Evolutionary conservation across 2,113 vertebrate species (phyloP).

Genomic region (Sapajus apella): DNA sequence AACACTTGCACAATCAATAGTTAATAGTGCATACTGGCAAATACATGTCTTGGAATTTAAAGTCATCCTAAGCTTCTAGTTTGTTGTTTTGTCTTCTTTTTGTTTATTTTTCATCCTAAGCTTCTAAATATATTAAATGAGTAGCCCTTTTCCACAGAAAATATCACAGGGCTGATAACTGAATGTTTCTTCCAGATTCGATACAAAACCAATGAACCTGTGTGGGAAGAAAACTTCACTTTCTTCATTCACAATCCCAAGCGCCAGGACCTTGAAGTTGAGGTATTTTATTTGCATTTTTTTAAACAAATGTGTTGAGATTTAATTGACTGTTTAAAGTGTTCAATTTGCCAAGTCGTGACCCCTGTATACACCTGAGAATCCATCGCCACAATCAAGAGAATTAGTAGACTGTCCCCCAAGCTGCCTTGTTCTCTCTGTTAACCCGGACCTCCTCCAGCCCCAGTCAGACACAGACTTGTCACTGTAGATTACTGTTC

Average conservation of each 20-base stretch:
- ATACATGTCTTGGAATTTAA: neutral
- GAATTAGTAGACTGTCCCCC: neutral
- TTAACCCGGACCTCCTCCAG: neutral
- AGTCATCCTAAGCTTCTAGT: neutral
- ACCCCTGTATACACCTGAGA: rapidly evolving
- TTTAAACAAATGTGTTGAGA: neutral
- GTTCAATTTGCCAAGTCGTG: neutral
- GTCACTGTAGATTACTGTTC: neutral
- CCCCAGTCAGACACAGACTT: neutral
- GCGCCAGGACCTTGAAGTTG: constrained; percentile 92
- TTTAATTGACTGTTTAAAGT: neutral
- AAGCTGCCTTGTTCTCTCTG: neutral
- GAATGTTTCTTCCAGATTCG: constrained; percentile 85
- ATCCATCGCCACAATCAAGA: neutral
- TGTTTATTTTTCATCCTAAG: neutral
- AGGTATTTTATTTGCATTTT: constrained; percentile 85
- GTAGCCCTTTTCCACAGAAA: neutral
- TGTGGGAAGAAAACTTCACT: constrained; percentile 96
- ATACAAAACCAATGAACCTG: constrained; percentile 95
- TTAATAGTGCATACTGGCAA: neutral
- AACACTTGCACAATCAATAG: neutral
- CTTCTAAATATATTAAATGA: neutral
- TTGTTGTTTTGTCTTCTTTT: too few relatives aligned
- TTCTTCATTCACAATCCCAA: constrained; percentile 97
- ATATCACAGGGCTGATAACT: neutral